These are phyloP conservation scores for Rhynchomys soricoides DNA, from an alignment of 2,113 vertebrate species.

Conservation along the genomic window DNA sequence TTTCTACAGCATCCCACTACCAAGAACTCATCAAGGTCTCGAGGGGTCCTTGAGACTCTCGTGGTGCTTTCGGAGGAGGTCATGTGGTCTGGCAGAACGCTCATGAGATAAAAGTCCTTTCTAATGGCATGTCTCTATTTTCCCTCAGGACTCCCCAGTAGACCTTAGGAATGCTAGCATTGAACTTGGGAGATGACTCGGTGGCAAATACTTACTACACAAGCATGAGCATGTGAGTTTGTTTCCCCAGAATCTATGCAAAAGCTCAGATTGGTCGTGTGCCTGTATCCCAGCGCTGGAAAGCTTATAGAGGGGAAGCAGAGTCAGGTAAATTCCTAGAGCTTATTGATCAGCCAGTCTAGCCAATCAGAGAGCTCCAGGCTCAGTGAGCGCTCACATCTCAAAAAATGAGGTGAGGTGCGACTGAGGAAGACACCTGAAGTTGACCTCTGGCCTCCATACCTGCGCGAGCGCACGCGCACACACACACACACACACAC, in stretches of 20 bases:
- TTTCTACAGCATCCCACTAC: background rate
- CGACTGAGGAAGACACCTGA: background rate
- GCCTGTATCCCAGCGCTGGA: background rate
- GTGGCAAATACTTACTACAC: background rate
- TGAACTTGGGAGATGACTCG: background rate
- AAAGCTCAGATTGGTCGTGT: too few relatives aligned
- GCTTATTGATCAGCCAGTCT: background rate
- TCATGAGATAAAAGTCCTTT: background rate
- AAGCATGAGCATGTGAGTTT: background rate
- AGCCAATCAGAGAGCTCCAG: background rate
- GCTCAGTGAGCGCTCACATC: background rate
- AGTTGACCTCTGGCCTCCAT: background rate
- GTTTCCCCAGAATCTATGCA: too few relatives aligned
- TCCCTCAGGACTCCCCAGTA: background rate
- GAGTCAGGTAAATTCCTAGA: background rate
- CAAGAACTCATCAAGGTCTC: background rate
- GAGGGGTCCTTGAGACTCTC: accelerated
- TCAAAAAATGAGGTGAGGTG: background rate
- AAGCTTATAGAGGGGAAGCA: background rate
- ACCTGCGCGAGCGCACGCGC: background rate
- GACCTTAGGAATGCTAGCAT: too few relatives aligned
- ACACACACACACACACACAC: background rate
- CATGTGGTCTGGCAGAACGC: background rate
- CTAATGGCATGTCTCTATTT: background rate
- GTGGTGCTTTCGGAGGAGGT: background rate